Base-by-base conservation (phyloP, 2,888 invertebrate genomes). In the Caenorhabditis sp. region DNA sequence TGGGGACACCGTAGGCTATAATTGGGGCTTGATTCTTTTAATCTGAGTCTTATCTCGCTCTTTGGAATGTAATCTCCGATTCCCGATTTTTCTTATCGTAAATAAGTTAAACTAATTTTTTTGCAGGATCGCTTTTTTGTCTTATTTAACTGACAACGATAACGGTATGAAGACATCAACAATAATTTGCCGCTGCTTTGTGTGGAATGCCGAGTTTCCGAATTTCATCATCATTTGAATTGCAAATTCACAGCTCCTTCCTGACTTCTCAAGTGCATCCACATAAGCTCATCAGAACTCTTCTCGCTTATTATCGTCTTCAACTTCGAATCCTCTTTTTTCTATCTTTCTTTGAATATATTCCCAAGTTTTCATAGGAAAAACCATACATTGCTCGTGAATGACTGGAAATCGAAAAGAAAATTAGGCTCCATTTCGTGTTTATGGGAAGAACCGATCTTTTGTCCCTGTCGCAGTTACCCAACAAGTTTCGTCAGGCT, bases 401-500 rank as follows among this genome's bases (percentile, higher is more conserved):
- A n/a, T n/a, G n/a, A n/a, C n/a, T n/a, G n/a, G n/a, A n/a, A n/a
- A n/a, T n/a, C n/a, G n/a, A n/a, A n/a, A n/a, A n/a, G n/a, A n/a
- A n/a, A n/a, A n/a, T n/a, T n/a, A n/a, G n/a, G n/a, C n/a, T n/a
- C n/a, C n/a, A n/a, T n/a, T n/a, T n/a, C n/a, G n/a, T n/a, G n/a
- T n/a, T n/a, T n/a, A n/a, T n/a, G n/a, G n/a, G n/a, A 38, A 47
- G 19, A 19, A 47, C 19, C 26, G 26, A 47, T 26, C 2, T 54
- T 7, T 14, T 12, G 14, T 10, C 14, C 54, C 16, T 12, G 22
- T 14, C 2, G 1, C 22, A 26, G 14, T 54, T 26, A 10, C 26
- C 24, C 54, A 54, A 26, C 51, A 22, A 63, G 12, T 58, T 69
- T 69, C 69, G 38, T 69, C 61, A 63, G 26, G 8, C 54, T 74